These are phyloP conservation scores for Synergus gifuensis DNA, from an alignment of 2,888 invertebrate species.

Conservation along the genomic window DNA sequence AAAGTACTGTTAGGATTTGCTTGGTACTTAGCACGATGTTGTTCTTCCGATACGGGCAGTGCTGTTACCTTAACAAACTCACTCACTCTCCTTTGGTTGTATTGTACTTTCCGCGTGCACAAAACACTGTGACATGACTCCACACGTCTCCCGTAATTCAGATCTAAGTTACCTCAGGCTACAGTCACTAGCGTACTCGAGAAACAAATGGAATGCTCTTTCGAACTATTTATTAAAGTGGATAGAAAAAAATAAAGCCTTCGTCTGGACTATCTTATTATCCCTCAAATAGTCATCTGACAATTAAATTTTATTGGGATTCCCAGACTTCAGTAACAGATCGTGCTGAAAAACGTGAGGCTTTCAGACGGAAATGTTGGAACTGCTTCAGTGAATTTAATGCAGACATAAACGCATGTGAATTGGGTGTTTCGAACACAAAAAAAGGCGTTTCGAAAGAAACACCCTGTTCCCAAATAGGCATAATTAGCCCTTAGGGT, in stretches of 20 bases:
- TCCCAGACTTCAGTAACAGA: background rate
- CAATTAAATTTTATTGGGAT: no score
- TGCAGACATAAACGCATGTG: background rate
- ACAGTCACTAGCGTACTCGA: no score
- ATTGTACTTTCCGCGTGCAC: background rate
- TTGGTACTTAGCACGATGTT: background rate
- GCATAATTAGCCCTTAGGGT: conserved; percentile 1
- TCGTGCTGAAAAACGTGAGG: background rate
- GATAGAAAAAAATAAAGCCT: no score
- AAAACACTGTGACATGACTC: background rate
- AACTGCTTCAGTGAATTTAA: background rate
- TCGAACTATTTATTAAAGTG: no score
- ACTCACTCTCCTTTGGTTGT: background rate
- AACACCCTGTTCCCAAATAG: background rate
- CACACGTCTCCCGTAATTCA: background rate
- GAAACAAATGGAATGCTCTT: no score
- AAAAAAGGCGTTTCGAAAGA: background rate
- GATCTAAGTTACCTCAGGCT: no score
- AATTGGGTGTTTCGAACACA: background rate
- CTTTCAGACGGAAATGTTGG: background rate
- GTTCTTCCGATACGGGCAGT: background rate
- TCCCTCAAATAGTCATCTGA: no score
- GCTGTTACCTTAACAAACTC: background rate
- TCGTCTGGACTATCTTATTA: no score
- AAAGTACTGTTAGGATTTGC: conserved; percentile 2